Evolutionary conservation across 2,888 invertebrate species (phyloP), one percentile per base, ranked within the genome.

Genomic region (Agonopterix alstromeriana): DNA sequence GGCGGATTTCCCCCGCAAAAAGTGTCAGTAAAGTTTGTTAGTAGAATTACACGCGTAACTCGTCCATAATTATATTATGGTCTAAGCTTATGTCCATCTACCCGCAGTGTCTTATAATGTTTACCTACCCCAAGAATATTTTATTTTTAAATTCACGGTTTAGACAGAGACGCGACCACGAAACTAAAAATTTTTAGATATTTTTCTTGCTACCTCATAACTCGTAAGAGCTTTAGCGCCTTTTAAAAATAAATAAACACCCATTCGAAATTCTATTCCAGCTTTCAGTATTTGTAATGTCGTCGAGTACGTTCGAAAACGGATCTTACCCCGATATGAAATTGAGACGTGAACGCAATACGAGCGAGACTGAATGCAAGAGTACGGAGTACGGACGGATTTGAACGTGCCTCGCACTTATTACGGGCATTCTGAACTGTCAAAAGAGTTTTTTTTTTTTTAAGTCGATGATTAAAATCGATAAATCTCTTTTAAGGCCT

Each of bases 251-350:
- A 27, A 27, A 27, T 27, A 67, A 71, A 65, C 68, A 66, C 63
- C 57, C 60, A 66, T 73, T 68, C 57, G 50, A 57, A 73, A 74
- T 75, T 75, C 71, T 73, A 77, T 77, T 74, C 63, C 64, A 61
- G 62, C 58, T 56, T 56, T 65, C 70, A 66, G 72, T 70, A 69
- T 71, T 73, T 74, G 71, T 68, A 67, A 71, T 67, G 68, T 65
- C 67, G 64, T 60, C 63, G 61, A 53, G 48, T 55, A 57, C 61
- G 61, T 57, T 65, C 60, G 59, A 49, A 49, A 65, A 65, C 54
- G 65, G 61, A 67, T 70, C 64, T 56, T 57, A 52, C 54, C 52
- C 27, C 66, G 70, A 70, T 73, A 69, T 70, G 65, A 70, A 71
- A 70, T 61, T 58, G 57, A 70, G 65, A 69, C 68, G 66, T 64